Evolutionary conservation across 2,888 invertebrate genomes (phyloP), one percentile per base, ranked within the genome.

Genomic region (Euproctis similis): DNA sequence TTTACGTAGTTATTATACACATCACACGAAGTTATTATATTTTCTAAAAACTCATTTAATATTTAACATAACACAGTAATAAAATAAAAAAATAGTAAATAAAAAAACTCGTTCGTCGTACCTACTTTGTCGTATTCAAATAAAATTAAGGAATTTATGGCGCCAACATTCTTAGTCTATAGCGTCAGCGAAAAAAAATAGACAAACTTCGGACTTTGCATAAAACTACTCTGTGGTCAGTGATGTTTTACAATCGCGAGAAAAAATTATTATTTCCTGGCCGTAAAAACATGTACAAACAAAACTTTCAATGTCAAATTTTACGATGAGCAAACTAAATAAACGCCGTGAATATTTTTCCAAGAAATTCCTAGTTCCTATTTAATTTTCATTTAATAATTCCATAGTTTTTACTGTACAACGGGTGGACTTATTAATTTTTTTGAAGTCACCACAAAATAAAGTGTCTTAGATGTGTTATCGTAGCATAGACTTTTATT

Each of bases 231-330:
- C n/a, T n/a, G n/a, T n/a, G n/a, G n/a, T n/a, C n/a, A 52, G 58
- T 60, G 61, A 65, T 56, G 60, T 59, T 59, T 14, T 14, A 14
- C 14, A 6, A 14, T 14, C 14, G n/a, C 3, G 4, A 4, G 8
- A 18, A 18, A 18, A 8, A 8, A 11, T 21, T 21, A 63, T 64
- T 54, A 69, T 71, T 78, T 77, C 77, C 77, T 64, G 66, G 61
- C 63, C 59, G n/a, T 64, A 76, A 72, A 78, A 76, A 63, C 57
- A n/a, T 62, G 62, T 65, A 63, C 68, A 62, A 75, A 77, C 70
- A 65, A n/a, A n/a, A n/a, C 55, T 64, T 56, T 70, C 81, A 81
- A 82, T 80, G 81, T 65, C 78, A 75, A 55, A 62, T 46, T 77
- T 80, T 76, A 81, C 61, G 72, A 70, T 45, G 59, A 56, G 53